Evolutionary conservation across 2,797 vertebrate species (phyloP), one percentile per base, ranked within the genome.

Genomic region (Eurystomus glaucurus): DNA sequence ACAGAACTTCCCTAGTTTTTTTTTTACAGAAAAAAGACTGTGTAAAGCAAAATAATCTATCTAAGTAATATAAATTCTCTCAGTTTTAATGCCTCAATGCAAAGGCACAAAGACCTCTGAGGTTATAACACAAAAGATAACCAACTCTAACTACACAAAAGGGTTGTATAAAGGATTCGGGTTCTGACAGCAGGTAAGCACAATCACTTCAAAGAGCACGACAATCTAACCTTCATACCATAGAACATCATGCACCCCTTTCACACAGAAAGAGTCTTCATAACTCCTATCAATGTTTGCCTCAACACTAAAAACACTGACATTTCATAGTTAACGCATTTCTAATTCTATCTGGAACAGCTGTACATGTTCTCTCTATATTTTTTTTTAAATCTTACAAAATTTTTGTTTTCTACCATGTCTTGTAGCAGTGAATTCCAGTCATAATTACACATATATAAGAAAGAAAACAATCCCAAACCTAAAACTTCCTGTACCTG

Each of bases 51-150:
- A 97, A 91, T 85, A 96, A 97, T 46, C 83, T 77, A 84, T 66
- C 93, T 88, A 95, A 97, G 75, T 96, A 85, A 96, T 93, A 97
- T 71, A 97, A 98, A 97, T 95, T 92, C 92, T 90, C 78, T 95
- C 86, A 68, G 57, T 94, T 97, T 97, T 95, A 85, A 95, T 89
- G 69, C 70, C 52, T 97, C 89, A 74, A 23, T 86, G 84, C 83
- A 93, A 75, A 97, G 97, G 91, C 88, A 93, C 96, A 94, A 82
- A 96, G 90, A 84, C 72, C 81, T 95, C 95, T 83, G 83, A 95
- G 82, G 85, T 86, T 93, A 13, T 91, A 89, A 87, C 89, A 76
- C 79, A 95, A 96, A 94, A 91, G 85, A 64, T n/a, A 94, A 87
- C 87, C 55, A 79, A 91, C 61, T 82, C 65, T 68, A 79, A 50